phyloP scores from a whole-genome alignment of 2,888 invertebrate species.

The Acleris emargana region DNA sequence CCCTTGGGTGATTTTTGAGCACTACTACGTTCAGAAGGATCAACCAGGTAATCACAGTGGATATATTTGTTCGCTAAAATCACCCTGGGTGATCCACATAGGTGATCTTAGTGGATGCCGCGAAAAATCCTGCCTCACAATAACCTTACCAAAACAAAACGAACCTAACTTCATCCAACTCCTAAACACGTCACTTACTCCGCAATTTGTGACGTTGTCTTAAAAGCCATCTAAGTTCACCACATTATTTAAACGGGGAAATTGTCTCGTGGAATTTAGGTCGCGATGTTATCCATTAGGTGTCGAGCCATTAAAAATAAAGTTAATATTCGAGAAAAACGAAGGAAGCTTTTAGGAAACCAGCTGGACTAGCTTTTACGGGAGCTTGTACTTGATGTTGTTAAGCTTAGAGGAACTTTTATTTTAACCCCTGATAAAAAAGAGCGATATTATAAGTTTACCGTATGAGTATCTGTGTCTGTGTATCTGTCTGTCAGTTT shows the following conservation, averaged over 20 bases:
- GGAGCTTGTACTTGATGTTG: conserved; percentile 3
- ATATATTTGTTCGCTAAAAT: no score
- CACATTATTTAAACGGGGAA: conserved; percentile 64
- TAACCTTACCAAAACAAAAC: conserved; percentile 7
- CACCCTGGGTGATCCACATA: no score
- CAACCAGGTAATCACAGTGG: no score
- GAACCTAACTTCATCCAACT: conserved; percentile 19
- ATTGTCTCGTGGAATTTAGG: conserved; percentile 76
- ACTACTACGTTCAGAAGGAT: no score
- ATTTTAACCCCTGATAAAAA: background rate
- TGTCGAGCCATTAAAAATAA: conserved; percentile 78
- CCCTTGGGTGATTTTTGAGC: no score
- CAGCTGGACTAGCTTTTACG: conserved; percentile 25
- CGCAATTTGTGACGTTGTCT: conserved; percentile 40
- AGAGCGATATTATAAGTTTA: no score
- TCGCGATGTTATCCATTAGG: conserved; percentile 77
- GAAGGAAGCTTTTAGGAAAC: conserved; percentile 28
- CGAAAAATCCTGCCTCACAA: background rate
- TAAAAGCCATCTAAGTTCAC: conserved; percentile 75
- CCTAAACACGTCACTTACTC: conserved; percentile 15
- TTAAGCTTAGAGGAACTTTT: background rate
- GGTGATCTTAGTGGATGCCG: no score
- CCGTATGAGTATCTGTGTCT: no score
- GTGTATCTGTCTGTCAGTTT: no score
- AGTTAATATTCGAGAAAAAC: conserved; percentile 44